phyloP scores from a whole-genome alignment of 2,888 invertebrate species.

The Myopa testacea region DNA sequence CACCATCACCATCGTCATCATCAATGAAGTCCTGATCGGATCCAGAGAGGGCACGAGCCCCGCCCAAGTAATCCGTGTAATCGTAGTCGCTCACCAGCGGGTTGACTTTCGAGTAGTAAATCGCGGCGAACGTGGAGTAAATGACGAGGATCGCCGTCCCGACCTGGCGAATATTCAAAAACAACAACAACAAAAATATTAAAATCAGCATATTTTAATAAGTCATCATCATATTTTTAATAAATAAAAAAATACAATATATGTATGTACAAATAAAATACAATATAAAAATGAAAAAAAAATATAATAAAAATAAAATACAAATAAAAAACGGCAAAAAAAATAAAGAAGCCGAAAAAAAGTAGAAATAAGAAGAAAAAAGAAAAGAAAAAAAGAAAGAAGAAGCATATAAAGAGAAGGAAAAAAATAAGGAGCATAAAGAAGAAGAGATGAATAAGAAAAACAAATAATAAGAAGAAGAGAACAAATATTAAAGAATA shows the following conservation, averaged over 20 bases:
- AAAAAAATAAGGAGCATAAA: too few species aligned
- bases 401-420: too few species aligned
- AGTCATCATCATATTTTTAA: too few species aligned
- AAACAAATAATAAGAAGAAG: not conserved
- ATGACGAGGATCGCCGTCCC: conserved; percentile 83
- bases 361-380: not conserved
- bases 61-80: conserved; percentile 78
- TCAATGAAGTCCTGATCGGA: conserved; percentile 65
- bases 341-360: not conserved
- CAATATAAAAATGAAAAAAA: not conserved
- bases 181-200: not conserved
- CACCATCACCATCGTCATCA: conserved; percentile 45
- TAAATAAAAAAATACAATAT: too few species aligned
- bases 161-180: conserved; percentile 71
- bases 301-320: not conserved
- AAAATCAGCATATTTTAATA: too few species aligned
- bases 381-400: too few species aligned
- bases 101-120: conserved; percentile 89
- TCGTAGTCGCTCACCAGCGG: conserved; percentile 83
- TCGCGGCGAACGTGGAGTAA: conserved; percentile 87
- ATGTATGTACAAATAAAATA: too few species aligned
- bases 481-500: not conserved
- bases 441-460: too few species aligned
- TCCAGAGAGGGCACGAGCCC: conserved; percentile 74
- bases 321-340: too few species aligned